Evolutionary conservation across 2,797 vertebrate species (phyloP).

Genomic region (Malacoraja senta): DNA sequence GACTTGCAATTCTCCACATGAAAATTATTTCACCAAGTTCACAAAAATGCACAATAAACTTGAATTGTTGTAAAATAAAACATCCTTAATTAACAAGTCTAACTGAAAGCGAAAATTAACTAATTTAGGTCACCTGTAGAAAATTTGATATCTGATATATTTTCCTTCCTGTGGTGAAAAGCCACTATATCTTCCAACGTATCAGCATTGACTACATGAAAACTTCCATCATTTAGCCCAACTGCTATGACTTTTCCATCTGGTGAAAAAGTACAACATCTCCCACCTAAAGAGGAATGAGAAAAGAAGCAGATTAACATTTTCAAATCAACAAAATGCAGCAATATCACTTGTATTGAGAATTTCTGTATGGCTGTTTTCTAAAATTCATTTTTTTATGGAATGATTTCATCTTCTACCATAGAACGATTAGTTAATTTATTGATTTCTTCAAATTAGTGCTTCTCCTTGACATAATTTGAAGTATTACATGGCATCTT

Average conservation of each 20-base stretch:
- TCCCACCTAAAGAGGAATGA: constrained; percentile 63
- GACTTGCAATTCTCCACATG: neutral
- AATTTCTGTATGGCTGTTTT: neutral
- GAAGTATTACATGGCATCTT: neutral
- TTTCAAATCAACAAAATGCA: constrained; percentile 16
- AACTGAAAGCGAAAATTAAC: neutral
- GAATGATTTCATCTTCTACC: neutral
- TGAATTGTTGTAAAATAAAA: neutral
- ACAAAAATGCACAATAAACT: neutral
- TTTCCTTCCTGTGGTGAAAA: constrained; percentile 91
- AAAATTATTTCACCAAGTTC: neutral
- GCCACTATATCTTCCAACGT: constrained; percentile 95
- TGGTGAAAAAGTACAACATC: constrained; percentile 91
- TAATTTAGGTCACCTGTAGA: constrained; percentile 69
- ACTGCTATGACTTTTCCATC: constrained; percentile 93
- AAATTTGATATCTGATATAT: constrained; percentile 91
- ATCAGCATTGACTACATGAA: constrained; percentile 91
- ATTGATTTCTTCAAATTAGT: neutral
- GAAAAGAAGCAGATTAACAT: neutral
- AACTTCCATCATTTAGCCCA: constrained; percentile 88
- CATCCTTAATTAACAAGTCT: neutral
- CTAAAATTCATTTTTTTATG: neutral
- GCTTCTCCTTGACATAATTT: neutral
- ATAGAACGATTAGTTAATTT: neutral
- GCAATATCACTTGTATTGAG: neutral